Base-by-base conservation (phyloP, 1,140 invertebrate species). In the Subanguina moxae region DNA sequence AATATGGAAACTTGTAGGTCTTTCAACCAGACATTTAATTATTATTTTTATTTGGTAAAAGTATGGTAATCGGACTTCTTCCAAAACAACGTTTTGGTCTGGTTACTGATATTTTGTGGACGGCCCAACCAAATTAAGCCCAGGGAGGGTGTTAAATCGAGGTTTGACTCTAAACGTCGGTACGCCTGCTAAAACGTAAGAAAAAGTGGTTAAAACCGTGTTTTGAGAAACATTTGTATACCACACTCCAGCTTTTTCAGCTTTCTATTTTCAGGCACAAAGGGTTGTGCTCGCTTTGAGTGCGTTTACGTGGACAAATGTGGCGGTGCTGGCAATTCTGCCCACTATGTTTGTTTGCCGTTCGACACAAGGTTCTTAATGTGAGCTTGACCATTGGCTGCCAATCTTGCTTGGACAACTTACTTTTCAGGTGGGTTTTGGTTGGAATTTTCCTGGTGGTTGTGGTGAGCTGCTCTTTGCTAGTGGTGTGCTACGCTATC, bases 231-330 rank as follows among this genome's bases (percentile, higher is more conserved):
- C n/a, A n/a, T n/a, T n/a, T n/a, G n/a, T n/a, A n/a, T n/a, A n/a
- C n/a, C n/a, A n/a, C n/a, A n/a, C 27, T 65, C 43, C 43, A 45
- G 43, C n/a, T 45, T 30, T 27, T 28, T 5, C 9, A 17, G n/a
- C 28, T 43, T 25, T 5, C 0, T n/a, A n/a, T n/a, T n/a, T 57
- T 25, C 45, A 75, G 73, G 73, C 45, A 46, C 63, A 7, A 32
- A 56, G 21, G 42, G 28, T 15, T 75, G 73, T 21, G 73, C 62
- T 13, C 57, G 48, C 25, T 61, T 59, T 30, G 71, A 75, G 32
- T 75, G 73, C 48, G 56, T 75, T 43, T 71, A 68, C 43, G 74
- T 75, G 15, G 74, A 75, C 57, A 65, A 66, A 30, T 75, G 73
- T 61, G 62, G 65, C 42, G 66, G 56, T 17, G 38, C 56, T 9